phyloP scores from a whole-genome alignment of 2,113 vertebrate genomes.

The Abramis brama region DNA sequence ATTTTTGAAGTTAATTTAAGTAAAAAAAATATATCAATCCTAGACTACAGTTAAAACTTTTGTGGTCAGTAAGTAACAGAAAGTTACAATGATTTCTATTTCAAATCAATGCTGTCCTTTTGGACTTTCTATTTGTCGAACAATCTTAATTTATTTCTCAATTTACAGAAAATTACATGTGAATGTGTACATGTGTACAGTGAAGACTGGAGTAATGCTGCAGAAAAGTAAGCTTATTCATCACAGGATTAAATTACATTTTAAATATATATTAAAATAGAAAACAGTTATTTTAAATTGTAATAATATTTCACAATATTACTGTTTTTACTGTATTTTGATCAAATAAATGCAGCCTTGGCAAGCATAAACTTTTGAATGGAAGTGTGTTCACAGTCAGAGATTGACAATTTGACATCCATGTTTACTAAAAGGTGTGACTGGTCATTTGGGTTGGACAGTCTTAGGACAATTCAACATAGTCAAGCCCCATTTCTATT shows the following conservation, averaged over 20 bases:
- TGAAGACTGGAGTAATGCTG: neutral
- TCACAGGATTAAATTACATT: neutral
- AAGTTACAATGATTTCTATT: neutral
- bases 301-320: neutral
- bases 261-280: neutral
- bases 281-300: neutral
- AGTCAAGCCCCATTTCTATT: neutral
- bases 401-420: neutral
- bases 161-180: too few relatives aligned
- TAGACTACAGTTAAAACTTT: too few relatives aligned
- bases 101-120: neutral
- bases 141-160: neutral
- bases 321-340: neutral
- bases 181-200: neutral
- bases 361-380: too few relatives aligned
- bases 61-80: too few relatives aligned
- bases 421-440: neutral
- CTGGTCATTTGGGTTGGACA: too few relatives aligned
- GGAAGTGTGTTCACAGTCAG: neutral
- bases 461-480: neutral
- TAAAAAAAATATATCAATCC: too few relatives aligned
- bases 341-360: too few relatives aligned
- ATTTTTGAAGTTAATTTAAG: neutral
- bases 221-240: neutral
- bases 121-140: neutral